phyloP scores from a whole-genome alignment of 2,888 invertebrate genomes.

The Synergus itoensis region DNA sequence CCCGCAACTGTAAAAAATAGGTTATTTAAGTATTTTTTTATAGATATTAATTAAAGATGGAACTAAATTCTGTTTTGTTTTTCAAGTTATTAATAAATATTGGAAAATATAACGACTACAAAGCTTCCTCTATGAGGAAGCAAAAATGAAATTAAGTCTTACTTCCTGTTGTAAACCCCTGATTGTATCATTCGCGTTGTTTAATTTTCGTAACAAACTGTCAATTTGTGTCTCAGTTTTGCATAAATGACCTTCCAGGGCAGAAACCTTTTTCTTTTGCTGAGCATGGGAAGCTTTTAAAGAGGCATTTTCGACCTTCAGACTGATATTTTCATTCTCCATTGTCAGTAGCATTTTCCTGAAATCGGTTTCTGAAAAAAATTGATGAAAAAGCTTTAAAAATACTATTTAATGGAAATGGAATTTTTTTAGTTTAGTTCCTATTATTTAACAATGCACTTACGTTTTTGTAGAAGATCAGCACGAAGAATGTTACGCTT shows the following conservation, averaged over 20 bases:
- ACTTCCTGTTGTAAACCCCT: slow-evolving; percentile 81
- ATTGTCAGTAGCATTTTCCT: slow-evolving; percentile 84
- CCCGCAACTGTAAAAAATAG: slow-evolving; percentile 70
- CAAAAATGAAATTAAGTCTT: slow-evolving; percentile 27
- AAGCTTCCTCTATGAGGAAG: no score
- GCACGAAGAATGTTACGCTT: slow-evolving; percentile 82
- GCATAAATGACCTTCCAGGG: slow-evolving; percentile 84
- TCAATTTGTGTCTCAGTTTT: slow-evolving; percentile 83
- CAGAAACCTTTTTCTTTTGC: slow-evolving; percentile 82
- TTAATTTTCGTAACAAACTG: slow-evolving; percentile 82
- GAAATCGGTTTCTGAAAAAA: slow-evolving; percentile 69
- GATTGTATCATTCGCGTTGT: slow-evolving; percentile 83
- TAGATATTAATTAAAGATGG: neutral
- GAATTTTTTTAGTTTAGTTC: neutral
- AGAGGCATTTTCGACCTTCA: slow-evolving; percentile 84
- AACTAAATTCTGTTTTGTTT: slow-evolving; percentile 18
- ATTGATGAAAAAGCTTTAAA: slow-evolving; percentile 30
- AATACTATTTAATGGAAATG: slow-evolving; percentile 11
- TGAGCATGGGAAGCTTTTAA: slow-evolving; percentile 83
- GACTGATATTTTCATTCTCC: slow-evolving; percentile 85
- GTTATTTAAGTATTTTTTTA: slow-evolving; percentile 19
- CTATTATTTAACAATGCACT: slow-evolving; percentile 57
- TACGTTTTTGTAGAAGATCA: slow-evolving; percentile 84
- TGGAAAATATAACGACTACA: no score
- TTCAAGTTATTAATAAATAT: neutral